Base-by-base conservation (phyloP, 2,113 vertebrate genomes). In the Camelus bactrianus region DNA sequence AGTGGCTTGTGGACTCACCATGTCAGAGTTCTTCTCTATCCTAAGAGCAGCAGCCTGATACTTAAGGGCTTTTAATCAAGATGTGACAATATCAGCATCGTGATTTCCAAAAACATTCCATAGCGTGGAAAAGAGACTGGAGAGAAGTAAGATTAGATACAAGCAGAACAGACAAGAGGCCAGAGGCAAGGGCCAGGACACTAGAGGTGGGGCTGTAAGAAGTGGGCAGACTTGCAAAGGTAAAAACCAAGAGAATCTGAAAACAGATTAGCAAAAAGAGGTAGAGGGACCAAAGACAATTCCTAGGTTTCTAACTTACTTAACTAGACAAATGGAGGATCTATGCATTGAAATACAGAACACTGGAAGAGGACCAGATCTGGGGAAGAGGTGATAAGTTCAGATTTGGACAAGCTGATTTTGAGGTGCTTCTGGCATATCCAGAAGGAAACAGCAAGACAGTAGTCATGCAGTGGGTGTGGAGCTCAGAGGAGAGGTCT, bases 1-100 rank as follows among this genome's bases (percentile, higher is more conserved):
- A 52, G 30, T 28, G 28, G 17, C 20, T 26, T 24, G 10, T 32
- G 72, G 20, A 8, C 14, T 20, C 1, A 2, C 11, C 65, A n/a
- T 14, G 38, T 16, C 42, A 52, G 30, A 83, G 26, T 54, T 81
- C 42, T 81, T 65, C 20, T 76, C 38, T 38, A 85, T 26, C 24
- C 30, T 72, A 73, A 91, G 10, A 89, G 46, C 2, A 14, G n/a
- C 3, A 73, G 11, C 12, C 20, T 13, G 14, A 16, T 91, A 89
- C 64, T 54, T 60, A 56, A 73, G 32, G 38, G 50, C 42, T 93
- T 89, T 96, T 86, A 88, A 65, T 69, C 80, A 60, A 82, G 48
- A 52, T 81, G 1, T 93, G 73, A 77, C n/a, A 82, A 89, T 16
- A 69, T 67, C 60, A 86, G 38, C 48, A 52, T 76, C 38, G 30